A percentile compares a stretch with the other conserved stretches of the same genome.
These are phyloP conservation scores for Aphaenogaster floridana DNA, from an alignment of 1,140 invertebrate genomes.

Conservation along the genomic window DNA sequence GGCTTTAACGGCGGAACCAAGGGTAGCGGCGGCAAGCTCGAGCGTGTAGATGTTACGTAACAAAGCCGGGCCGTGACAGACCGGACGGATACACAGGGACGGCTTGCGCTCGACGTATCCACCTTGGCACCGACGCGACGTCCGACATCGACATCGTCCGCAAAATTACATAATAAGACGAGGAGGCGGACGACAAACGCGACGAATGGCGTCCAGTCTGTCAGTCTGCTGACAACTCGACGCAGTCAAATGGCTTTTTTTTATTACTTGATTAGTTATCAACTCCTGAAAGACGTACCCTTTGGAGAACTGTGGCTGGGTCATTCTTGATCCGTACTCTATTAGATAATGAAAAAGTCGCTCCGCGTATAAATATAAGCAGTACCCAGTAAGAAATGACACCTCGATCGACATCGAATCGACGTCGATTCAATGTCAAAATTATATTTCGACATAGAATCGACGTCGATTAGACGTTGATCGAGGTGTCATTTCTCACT, in stretches of 20 bases:
- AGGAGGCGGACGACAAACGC: not conserved
- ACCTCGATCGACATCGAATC: too few species aligned
- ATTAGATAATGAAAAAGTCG: too few species aligned
- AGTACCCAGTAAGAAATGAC: too few species aligned
- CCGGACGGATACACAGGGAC: not conserved
- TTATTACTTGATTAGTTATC: not conserved
- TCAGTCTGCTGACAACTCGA: not conserved
- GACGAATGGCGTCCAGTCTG: constrained; percentile 24
- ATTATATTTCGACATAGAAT: too few species aligned
- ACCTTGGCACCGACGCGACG: constrained; percentile 30
- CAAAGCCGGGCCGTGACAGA: constrained; percentile 35
- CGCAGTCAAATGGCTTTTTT: not conserved
- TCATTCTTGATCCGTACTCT: too few species aligned
- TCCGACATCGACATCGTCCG: not conserved
- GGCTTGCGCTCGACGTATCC: not conserved
- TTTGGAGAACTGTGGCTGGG: too few species aligned
- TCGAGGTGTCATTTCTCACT: too few species aligned
- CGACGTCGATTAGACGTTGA: too few species aligned
- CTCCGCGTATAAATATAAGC: too few species aligned
- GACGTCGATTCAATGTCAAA: too few species aligned
- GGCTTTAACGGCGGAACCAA: not conserved
- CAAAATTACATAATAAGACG: constrained; percentile 50
- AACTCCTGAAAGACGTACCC: too few species aligned
- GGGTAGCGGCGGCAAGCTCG: not conserved
- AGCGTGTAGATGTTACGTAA: constrained; percentile 39